These are phyloP conservation scores for Argyresthia albistria DNA, from an alignment of 2,888 invertebrate species.

Conservation along the genomic window DNA sequence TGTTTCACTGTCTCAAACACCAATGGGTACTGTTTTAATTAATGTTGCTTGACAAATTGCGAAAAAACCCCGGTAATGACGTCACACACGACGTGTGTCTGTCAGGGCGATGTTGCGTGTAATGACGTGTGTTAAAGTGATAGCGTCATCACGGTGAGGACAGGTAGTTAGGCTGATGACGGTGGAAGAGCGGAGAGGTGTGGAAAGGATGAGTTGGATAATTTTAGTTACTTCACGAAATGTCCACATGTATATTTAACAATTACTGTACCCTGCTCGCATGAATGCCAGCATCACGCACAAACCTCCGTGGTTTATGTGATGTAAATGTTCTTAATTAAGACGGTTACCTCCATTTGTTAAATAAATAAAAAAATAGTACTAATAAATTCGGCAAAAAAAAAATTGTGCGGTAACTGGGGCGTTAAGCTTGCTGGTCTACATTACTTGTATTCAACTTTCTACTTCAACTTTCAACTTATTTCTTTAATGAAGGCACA, in stretches of 20 bases:
- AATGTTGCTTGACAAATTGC: slow-evolving; percentile 50
- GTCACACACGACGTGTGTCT: slow-evolving; percentile 18
- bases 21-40: slow-evolving; percentile 51
- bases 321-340: no score
- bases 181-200: background rate
- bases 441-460: no score
- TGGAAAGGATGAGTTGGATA: background rate
- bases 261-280: no score
- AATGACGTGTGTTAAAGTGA: slow-evolving; percentile 13
- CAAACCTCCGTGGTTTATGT: no score
- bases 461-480: no score
- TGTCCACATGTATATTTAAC: background rate
- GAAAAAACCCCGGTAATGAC: slow-evolving; percentile 48
- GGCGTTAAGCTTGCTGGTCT: no score
- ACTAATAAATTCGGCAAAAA: no score
- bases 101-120: slow-evolving; percentile 3
- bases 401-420: no score
- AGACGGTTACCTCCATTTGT: no score
- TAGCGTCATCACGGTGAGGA: background rate
- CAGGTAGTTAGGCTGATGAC: background rate
- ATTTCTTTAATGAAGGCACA: no score
- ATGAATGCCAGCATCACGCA: no score
- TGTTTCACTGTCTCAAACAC: slow-evolving; percentile 35
- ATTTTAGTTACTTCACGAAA: background rate
- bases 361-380: no score